Base-by-base conservation (phyloP, 2,797 vertebrate species). In the Lacerta viridis region DNA sequence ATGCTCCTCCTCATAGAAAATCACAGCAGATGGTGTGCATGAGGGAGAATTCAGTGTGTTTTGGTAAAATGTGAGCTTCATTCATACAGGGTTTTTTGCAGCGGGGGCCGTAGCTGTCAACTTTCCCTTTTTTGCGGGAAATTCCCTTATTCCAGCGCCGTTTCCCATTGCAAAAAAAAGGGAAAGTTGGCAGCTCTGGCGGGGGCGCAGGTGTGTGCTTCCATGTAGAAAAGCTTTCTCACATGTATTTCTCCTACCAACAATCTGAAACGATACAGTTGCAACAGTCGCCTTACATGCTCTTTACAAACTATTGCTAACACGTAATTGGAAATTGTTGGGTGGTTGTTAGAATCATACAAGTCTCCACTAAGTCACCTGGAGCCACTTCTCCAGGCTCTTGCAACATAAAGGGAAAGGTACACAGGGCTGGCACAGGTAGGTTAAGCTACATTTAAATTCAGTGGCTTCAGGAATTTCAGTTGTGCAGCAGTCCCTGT, bases 371-470 rank as follows among this genome's bases (percentile, higher is more conserved):
- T n/a, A 80, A 39, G 36, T 25, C 77, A 59, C 11, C 13, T 3
- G 71, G 68, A 17, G 20, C 2, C 83, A 41, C 66, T 84, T 41
- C 43, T 55, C 11, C 0, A 29, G 33, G 29, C 20, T 64, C 36
- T 25, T 13, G 13, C 87, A 81, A 15, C 27, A 41, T 72, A 71
- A 20, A 74, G 39, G 0, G 2, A 7, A 6, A 15, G n/a, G 0
- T 29, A 15, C 1, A 0, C 0, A 9, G 25, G 11, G 29, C 11
- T 33, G 43, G 50, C 20, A n/a, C 25, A 33, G 61, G 25, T n/a
- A 6, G 27, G 33, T 4, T 25, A 61, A 81, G 36, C 36, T 39
- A 33, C 79, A 25, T 61, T 74, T 43, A 29, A 64, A 87, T 25
- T n/a, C 50, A n/a, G 71, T 17, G 7, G 5, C 23, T 25, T 50